A percentile compares a stretch with the other conserved stretches of the same genome.
Conservation (phyloP, 2,888 invertebrate genomes). For the Rhyacophila evoluta region DNA sequence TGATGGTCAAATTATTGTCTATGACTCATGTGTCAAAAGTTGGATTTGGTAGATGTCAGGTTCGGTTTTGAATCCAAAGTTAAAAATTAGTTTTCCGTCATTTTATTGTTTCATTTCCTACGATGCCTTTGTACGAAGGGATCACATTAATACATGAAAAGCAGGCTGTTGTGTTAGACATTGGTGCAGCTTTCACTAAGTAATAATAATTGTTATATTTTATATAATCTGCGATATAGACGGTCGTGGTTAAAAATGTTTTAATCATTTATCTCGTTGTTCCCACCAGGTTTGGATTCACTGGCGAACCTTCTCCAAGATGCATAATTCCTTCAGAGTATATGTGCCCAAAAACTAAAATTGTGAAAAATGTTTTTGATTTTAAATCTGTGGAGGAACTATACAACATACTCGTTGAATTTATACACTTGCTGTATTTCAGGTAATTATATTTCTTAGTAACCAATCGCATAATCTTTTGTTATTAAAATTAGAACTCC, state of each 20-base stretch:
- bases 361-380: slow-evolving; percentile 74
- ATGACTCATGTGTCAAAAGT: background rate
- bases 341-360: slow-evolving; percentile 74
- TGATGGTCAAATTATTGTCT: background rate
- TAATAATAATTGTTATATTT: slow-evolving; percentile 63
- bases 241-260: background rate
- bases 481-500: too few species aligned
- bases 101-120: background rate
- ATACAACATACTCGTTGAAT: slow-evolving; percentile 88
- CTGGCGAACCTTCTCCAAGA: slow-evolving; percentile 88
- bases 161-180: slow-evolving; percentile 89
- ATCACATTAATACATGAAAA: slow-evolving; percentile 85
- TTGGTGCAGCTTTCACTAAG: slow-evolving; percentile 94
- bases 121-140: slow-evolving; percentile 85
- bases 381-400: slow-evolving; percentile 77
- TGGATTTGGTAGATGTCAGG: background rate
- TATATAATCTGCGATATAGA: background rate
- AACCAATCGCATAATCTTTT: too few species aligned
- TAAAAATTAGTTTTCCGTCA: background rate
- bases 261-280: background rate
- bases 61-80: background rate
- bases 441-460: slow-evolving; percentile 72
- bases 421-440: slow-evolving; percentile 89
- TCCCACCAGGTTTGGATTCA: slow-evolving; percentile 85
- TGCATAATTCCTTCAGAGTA: slow-evolving; percentile 87